phyloP scores from a whole-genome alignment of 1,140 invertebrate species.

The Aphelenchoides avenae region DNA sequence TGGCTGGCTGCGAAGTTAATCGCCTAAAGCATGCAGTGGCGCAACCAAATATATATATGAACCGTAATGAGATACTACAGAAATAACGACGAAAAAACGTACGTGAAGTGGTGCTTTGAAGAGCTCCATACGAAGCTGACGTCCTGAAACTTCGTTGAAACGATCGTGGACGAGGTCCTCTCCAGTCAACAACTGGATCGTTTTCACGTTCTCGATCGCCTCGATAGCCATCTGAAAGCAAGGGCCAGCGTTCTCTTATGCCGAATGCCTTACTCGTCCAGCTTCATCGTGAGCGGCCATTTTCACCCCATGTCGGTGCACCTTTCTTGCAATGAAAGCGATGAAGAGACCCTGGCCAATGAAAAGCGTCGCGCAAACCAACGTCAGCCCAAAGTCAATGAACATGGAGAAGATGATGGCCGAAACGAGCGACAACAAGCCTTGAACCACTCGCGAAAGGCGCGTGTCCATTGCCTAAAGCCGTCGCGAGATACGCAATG shows the following conservation, averaged over 20 bases:
- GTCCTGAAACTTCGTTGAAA: constrained; percentile 19
- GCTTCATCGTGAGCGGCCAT: constrained; percentile 39
- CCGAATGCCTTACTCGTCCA: too few relatives aligned
- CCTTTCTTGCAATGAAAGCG: constrained; percentile 26
- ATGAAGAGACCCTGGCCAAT: constrained; percentile 22
- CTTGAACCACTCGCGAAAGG: constrained; percentile 60
- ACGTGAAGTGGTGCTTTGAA: constrained; percentile 14
- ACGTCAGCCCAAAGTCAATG: constrained; percentile 59
- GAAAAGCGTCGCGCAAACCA: constrained; percentile 57
- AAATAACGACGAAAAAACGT: background rate
- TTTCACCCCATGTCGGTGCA: constrained; percentile 20
- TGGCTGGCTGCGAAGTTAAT: constrained; percentile 25
- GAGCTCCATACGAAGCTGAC: constrained; percentile 17
- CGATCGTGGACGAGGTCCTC: constrained; percentile 66
- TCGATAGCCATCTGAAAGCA: constrained; percentile 77
- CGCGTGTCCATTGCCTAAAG: constrained; percentile 65
- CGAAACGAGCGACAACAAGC: constrained; percentile 59
- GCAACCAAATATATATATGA: background rate
- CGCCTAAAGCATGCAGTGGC: too few relatives aligned
- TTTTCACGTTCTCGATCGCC: constrained; percentile 73
- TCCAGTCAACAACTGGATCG: constrained; percentile 71
- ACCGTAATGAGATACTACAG: background rate
- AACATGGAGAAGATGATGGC: constrained; percentile 58
- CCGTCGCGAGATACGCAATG: too few relatives aligned
- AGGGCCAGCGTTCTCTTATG: too few relatives aligned